phyloP scores from a whole-genome alignment of 2,113 vertebrate species.

The Hydrolagus affinis region DNA sequence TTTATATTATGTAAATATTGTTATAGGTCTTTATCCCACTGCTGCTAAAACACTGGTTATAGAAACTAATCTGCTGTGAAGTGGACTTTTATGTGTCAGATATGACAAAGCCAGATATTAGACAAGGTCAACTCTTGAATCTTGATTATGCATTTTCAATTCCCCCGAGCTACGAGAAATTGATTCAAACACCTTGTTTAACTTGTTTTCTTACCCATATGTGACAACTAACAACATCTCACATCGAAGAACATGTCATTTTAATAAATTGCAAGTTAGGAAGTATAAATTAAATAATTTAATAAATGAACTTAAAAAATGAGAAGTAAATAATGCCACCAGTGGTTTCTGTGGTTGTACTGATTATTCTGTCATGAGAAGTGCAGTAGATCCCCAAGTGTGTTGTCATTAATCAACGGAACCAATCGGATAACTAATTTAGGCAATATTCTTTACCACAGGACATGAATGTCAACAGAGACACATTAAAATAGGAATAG shows the following conservation, averaged over 20 bases:
- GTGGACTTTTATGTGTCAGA: constrained; percentile 20
- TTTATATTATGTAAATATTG: constrained; percentile 31
- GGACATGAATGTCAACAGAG: constrained; percentile 76
- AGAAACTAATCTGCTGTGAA: constrained; percentile 16
- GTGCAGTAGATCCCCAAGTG: constrained; percentile 62
- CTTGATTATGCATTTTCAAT: constrained; percentile 69
- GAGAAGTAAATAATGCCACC: constrained; percentile 58
- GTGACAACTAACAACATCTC: constrained; percentile 83
- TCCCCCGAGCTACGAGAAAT: constrained; percentile 75
- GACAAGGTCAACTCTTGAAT: constrained; percentile 79
- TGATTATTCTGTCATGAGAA: constrained; percentile 81
- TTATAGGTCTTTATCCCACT: constrained; percentile 1
- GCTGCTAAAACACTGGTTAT: constrained; percentile 23
- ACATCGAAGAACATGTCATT: constrained; percentile 78
- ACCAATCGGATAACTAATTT: constrained; percentile 91
- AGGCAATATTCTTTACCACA: constrained; percentile 82
- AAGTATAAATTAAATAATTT: constrained; percentile 79
- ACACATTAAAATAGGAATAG: constrained; percentile 72
- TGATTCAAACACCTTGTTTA: constrained; percentile 87
- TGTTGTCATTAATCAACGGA: constrained; percentile 76
- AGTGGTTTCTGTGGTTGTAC: constrained; percentile 50
- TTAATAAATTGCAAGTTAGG: constrained; percentile 77
- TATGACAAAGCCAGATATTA: constrained; percentile 49
- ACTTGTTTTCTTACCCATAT: constrained; percentile 85
- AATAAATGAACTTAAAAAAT: constrained; percentile 81